Conservation (phyloP, 2,888 invertebrate genomes). For the Ochlodes sylvanus region DNA sequence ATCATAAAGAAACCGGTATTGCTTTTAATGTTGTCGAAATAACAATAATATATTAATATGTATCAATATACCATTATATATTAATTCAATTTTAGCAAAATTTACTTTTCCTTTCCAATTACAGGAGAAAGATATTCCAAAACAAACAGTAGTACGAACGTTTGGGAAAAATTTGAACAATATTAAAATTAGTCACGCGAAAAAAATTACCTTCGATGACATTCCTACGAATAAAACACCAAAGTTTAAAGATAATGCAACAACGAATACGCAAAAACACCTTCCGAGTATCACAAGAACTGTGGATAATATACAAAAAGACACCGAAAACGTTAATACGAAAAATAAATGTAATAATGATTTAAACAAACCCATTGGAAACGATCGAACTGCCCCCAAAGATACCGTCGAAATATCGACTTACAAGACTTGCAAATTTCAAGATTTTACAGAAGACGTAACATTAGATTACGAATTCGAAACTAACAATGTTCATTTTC, state of each 20-base stretch:
- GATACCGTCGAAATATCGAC: too few species aligned
- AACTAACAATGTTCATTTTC: not conserved
- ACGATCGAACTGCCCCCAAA: too few species aligned
- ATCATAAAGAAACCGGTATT: constrained; percentile 42
- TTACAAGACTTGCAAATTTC: too few species aligned
- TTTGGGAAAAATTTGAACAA: constrained; percentile 54
- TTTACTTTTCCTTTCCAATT: constrained; percentile 14
- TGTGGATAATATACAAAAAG: not conserved
- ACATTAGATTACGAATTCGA: too few species aligned
- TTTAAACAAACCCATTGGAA: not conserved
- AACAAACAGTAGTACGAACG: constrained; percentile 53
- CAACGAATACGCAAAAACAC: not conserved
- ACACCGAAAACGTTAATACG: not conserved
- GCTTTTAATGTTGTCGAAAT: too few species aligned
- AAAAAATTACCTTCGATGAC: constrained; percentile 26
- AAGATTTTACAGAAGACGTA: too few species aligned
- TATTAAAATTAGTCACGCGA: constrained; percentile 50
- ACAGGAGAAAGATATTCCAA: constrained; percentile 45
- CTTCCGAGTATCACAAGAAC: not conserved
- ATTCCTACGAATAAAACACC: not conserved
- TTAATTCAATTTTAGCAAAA: too few species aligned
- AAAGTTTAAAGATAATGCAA: not conserved
- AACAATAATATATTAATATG: too few species aligned
- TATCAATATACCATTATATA: too few species aligned
- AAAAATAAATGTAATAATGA: not conserved